A percentile compares a stretch with the other conserved stretches of the same genome.
Evolutionary conservation across 2,113 vertebrate genomes (phyloP).

Genomic region (Aldabrachelys gigantea): DNA sequence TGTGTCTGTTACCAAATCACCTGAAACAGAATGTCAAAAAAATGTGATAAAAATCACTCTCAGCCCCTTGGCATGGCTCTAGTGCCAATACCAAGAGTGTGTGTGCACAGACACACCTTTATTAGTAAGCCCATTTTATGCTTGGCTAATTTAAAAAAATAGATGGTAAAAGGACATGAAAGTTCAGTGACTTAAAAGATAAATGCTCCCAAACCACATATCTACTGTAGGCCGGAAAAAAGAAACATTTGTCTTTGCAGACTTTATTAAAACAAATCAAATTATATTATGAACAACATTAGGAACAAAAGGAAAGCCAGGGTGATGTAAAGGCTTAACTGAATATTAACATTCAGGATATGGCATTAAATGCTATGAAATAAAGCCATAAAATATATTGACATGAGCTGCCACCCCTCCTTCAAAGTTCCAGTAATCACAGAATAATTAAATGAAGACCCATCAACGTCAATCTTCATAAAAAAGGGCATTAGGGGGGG

Average conservation of each 20-base stretch:
- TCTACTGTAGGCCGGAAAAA: constrained; percentile 2
- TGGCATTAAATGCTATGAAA: constrained; percentile 17
- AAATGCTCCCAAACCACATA: background rate
- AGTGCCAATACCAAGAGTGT: accelerated
- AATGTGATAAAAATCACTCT: background rate
- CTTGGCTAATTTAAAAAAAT: background rate
- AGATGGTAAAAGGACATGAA: background rate
- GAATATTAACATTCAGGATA: constrained; percentile 27
- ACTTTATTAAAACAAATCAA: constrained; percentile 14
- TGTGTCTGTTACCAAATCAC: background rate
- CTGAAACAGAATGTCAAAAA: background rate
- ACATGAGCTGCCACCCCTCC: constrained; percentile 20
- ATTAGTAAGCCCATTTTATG: background rate
- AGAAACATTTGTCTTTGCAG: background rate
- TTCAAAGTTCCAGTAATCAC: constrained; percentile 45
- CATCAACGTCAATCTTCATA: constrained; percentile 47
- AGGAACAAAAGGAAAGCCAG: constrained; percentile 15
- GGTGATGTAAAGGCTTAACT: constrained; percentile 4
- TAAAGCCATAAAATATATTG: constrained; percentile 25
- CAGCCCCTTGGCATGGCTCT: background rate
- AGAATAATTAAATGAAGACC: constrained; percentile 40
- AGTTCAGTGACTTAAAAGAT: background rate
- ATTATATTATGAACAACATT: constrained; percentile 10
- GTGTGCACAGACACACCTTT: background rate
- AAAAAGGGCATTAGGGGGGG: background rate